Evolutionary conservation across 2,797 vertebrate species (phyloP), one percentile per base, ranked within the genome.

Genomic region (Pygocentrus nattereri): DNA sequence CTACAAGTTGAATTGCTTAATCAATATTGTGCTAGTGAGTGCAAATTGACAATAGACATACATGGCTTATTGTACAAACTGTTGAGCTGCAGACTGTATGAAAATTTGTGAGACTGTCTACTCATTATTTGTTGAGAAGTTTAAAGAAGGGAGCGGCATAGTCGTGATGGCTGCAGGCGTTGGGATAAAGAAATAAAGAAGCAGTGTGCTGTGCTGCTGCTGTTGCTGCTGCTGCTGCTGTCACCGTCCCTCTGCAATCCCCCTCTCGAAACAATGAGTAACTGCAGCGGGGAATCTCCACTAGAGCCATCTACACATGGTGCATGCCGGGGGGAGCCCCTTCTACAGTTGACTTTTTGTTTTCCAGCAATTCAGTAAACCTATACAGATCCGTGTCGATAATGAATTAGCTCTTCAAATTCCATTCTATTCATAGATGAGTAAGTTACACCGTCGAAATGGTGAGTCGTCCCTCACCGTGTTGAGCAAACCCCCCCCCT

Each of bases 211-310:
- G n/a, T 62, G 61, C 59, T 61, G 59, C 61, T 64, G 68, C 62
- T 71, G 82, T 82, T n/a, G n/a, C 52, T 56, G 23, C 58, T 62
- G 61, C 59, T 61, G 59, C 61, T 64, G 68, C 62, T 71, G 82
- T 82, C 81, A 85, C 90, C 89, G 64, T 85, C 71, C 83, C 86
- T 85, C 82, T 85, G 76, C 84, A 82, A 83, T 78, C 74, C 82
- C 85, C 73, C 85, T 87, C 59, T 82, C 79, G 69, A 87, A 85
- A 87, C 85, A 83, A 84, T 84, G 78, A 87, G 82, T 75, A 85
- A 81, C 90, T 87, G 90, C 91, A 88, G 89, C 86, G 86, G 88
- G 90, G 85, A 85, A 85, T 85, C 88, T 86, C 87, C 85, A 79
- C 73, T 59, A 67, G 84, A 78, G 15, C 59, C 1, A 30, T 23